Evolutionary conservation across 2,888 invertebrate species (phyloP).

Genomic region (Chrysotoxum bicinctum): DNA sequence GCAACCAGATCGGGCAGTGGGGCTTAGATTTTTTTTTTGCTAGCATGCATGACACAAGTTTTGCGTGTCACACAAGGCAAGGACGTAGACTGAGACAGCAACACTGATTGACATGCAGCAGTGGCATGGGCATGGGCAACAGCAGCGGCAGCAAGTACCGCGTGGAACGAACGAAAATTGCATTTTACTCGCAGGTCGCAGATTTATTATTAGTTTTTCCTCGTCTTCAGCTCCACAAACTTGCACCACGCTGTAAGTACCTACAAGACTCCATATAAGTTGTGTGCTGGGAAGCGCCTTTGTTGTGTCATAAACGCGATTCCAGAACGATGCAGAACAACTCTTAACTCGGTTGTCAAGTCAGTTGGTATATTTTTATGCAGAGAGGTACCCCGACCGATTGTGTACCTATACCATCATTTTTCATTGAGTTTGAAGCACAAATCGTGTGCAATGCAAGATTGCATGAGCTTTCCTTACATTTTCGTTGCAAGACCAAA

Average conservation of each 20-base stretch:
- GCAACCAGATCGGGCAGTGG: constrained; percentile 31
- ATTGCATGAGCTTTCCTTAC: constrained; percentile 68
- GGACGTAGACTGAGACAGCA: constrained; percentile 43
- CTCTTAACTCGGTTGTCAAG: constrained; percentile 52
- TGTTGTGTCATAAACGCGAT: constrained; percentile 31
- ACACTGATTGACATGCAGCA: constrained; percentile 23
- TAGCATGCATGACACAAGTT: constrained; percentile 61
- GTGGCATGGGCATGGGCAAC: not conserved
- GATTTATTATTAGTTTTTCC: constrained; percentile 60
- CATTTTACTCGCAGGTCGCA: constrained; percentile 49
- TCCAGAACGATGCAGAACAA: constrained; percentile 11
- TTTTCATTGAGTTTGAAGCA: constrained; percentile 56
- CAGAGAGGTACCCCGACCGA: not conserved
- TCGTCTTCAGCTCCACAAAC: constrained; percentile 8
- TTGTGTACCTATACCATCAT: constrained; percentile 40
- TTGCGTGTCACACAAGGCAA: constrained; percentile 49
- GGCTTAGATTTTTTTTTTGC: not conserved
- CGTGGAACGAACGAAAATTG: constrained; percentile 64
- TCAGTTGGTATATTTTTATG: constrained; percentile 39
- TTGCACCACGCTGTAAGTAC: constrained; percentile 1
- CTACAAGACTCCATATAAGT: not conserved
- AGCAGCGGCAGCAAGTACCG: constrained; percentile 25
- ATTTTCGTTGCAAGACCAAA: constrained; percentile 26
- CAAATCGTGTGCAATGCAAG: constrained; percentile 62
- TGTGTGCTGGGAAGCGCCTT: constrained; percentile 40